Base-by-base conservation (phyloP, 1,140 invertebrate species). In the Prorops nasuta region DNA sequence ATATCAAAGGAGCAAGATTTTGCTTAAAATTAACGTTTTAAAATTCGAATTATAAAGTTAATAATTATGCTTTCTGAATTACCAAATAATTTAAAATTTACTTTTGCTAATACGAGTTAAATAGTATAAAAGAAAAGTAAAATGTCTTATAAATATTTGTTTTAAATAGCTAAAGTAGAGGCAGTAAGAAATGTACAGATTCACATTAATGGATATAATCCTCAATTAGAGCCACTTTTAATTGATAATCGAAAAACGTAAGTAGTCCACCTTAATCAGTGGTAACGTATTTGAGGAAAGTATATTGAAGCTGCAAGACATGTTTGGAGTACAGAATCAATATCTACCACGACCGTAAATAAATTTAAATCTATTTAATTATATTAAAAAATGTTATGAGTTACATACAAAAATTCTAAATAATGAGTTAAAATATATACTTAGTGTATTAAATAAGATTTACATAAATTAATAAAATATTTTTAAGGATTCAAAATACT, bases 301-400 rank as follows among this genome's bases (percentile, higher is more conserved):
- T 99, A 99, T 79, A 99, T 99, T 76, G 96, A 98, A 79, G 97
- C 97, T 1, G 94, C 96, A 67, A 96, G 96, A 19, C 98, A 94
- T 0, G 98, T 99, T 74, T 99, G 97, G 97, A 98, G 94, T 0
- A 93, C 88, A 0, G 96, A 99, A 75, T 96, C 99, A 84, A 93
- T 97, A 7, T 90, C 94, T 76, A 74, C 95, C 19, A 89, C 90
- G 1, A 90, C 90, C 72, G 87, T 87, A 79, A 64, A 21, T 39
- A 44, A n/a, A n/a, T 35, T n/a, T 47, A 17, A 42, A 43, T 32
- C 42, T 38, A 21, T 19, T 0, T 9, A 16, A n/a, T n/a, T n/a
- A 16, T 44, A 18, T 40, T 24, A 10, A 4, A 18, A 21, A 12
- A 17, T 16, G 3, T 16, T 36, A 8, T 22, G n/a, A n/a, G n/a